Evolutionary conservation across 2,113 vertebrate species (phyloP), one percentile per base, ranked within the genome.

Genomic region (Camelus bactrianus): DNA sequence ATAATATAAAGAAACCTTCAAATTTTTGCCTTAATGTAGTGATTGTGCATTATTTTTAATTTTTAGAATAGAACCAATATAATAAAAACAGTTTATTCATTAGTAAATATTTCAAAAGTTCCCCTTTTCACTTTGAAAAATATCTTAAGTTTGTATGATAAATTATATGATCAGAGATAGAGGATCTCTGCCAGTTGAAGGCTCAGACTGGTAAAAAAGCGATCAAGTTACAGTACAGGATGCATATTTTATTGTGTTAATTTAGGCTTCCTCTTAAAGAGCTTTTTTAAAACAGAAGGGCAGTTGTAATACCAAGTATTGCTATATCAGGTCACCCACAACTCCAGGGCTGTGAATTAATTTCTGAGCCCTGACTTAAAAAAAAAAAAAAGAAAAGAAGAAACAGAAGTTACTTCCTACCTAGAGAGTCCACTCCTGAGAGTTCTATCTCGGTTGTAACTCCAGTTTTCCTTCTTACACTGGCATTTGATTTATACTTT

Each of bases 251-350:
- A 46, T 56, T 54, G 20, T 3, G 19, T 35, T 54, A 24, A 20
- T 24, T 79, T 88, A 28, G 60, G 52, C 50, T 75, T 95, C 30
- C 88, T 30, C 76, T 93, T 32, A 19, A 22, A 90, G 88, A 85
- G 50, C 10, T 72, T 91, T 95, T 30, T 96, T 93, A 11, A 30
- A 94, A 84, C n/a, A 91, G 62, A 73, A 96, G 86, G 35, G 65
- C 73, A 46, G 0, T 97, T 97, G 48, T 48, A 56, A 11, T 38
- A 89, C 50, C 35, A 89, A n/a, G 52, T 62, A 35, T 24, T 42
- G 15, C 52, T 58, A 0, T 84, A 26, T 75, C 1, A 0, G 56
- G 50, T 94, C 60, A 86, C 1, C 85, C 62, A 73, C 15, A 11
- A 8, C 67, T 75, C 26, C 92, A 77, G 58, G 26, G 32, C 35